Conservation (phyloP, 2,113 vertebrate genomes). For the Syngnathus typhle region DNA sequence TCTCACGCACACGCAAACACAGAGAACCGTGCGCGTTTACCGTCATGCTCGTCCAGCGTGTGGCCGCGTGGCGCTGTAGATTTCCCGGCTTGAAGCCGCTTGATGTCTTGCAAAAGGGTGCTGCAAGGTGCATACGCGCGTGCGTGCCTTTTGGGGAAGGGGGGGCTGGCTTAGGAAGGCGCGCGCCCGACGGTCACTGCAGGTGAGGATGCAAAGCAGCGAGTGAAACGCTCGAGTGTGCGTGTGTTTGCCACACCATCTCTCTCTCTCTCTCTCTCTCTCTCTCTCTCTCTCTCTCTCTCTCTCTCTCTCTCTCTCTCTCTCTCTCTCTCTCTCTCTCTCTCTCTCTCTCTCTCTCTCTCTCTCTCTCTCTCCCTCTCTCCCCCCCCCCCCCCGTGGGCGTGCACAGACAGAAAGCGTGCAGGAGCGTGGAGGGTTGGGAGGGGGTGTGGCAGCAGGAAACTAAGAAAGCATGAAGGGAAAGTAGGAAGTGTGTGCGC, state of each 20-base stretch:
- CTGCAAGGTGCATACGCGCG: conserved; percentile 22
- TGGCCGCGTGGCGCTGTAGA: conserved; percentile 9
- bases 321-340: background rate
- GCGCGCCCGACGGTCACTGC: conserved; percentile 47
- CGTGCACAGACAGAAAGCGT: conserved; percentile 13
- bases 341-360: background rate
- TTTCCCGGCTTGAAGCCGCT: conserved; percentile 37
- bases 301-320: background rate
- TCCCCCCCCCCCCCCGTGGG: conserved; percentile 4
- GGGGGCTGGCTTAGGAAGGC: background rate
- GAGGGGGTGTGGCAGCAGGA: conserved; percentile 8
- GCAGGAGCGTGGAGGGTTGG: background rate
- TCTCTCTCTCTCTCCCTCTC: background rate
- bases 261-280: background rate
- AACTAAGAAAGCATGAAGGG: conserved; percentile 17
- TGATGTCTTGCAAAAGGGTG: conserved; percentile 39
- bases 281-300: conserved; percentile 7
- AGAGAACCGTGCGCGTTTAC: conserved; percentile 24
- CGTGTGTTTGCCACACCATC: background rate
- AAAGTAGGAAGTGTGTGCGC: background rate
- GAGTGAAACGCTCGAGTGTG: background rate
- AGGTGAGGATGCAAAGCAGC: conserved; percentile 49
- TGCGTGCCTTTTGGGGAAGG: conserved; percentile 1
- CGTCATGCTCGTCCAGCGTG: conserved; percentile 40
- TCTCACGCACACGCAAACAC: background rate